Base-by-base conservation (phyloP, 2,113 vertebrate species). In the Cavia aperea region DNA sequence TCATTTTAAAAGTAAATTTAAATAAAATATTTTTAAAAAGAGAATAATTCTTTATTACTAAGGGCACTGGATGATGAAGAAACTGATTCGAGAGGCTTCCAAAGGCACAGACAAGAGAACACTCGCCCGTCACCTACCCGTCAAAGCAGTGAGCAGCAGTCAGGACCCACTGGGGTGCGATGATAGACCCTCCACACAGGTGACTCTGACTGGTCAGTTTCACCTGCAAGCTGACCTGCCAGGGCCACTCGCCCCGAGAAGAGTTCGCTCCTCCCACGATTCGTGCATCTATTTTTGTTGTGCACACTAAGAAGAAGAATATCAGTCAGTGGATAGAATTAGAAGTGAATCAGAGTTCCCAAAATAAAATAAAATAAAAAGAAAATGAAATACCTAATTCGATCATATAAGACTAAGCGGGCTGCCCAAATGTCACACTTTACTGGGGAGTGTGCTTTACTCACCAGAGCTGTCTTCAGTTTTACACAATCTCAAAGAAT, bases 121-220 rank as follows among this genome's bases (percentile, higher is more conserved):
- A 49, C 1, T 1, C 16, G n/a, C 4, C 33, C 12, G 24, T n/a
- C 43, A 93, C 97, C 97, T 92, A 98, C 98, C 93, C 97, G 0
- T 96, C 78, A 66, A 97, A 95, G 2, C 98, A 98, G 77, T 98
- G 98, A 66, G 98, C 98, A 43, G 98, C 98, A 6, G 98, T 98
- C 60, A 98, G 81, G 65, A 98, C 95, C 98, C 98, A 98, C 10
- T 1, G 96, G 15, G 51, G 93, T 79, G 95, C 97, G 82, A 98
- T 98, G 95, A 98, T 97, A 2, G 98, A 98, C 56, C 98, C 98
- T 29, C 98, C 98, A 0, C 98, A 98, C 12, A 97, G 2, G 46
- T 98, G 98, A 10, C 56, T 97, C 81, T 79, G 96, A 0, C 72
- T 33, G 13, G 31, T 56, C 60, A 97, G 0, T 21, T 65, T 97